Evolutionary conservation across 2,113 vertebrate genomes (phyloP).

Genomic region (Ictalurus punctatus): DNA sequence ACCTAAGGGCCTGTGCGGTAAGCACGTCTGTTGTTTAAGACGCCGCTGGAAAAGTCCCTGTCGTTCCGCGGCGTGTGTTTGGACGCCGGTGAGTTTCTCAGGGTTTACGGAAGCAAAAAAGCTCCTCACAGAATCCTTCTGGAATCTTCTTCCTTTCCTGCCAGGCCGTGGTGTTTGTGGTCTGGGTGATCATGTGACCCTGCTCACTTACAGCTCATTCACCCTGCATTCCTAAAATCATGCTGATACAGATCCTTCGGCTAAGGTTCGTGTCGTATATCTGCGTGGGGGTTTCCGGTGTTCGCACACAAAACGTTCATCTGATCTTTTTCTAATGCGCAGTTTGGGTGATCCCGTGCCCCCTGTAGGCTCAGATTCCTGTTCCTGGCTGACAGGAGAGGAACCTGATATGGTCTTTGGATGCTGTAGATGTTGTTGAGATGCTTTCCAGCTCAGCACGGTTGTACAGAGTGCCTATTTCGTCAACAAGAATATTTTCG

Average conservation of each 20-base stretch:
- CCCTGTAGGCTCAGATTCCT: not conserved
- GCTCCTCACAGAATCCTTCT: not conserved
- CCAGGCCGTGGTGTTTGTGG: not conserved
- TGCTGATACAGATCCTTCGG: not conserved
- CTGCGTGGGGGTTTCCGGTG: not conserved
- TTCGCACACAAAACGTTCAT: not conserved
- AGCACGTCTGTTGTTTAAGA: conserved; percentile 24
- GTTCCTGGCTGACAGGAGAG: not conserved
- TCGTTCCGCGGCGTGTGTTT: not conserved
- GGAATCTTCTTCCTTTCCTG: not conserved
- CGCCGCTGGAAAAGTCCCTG: not conserved
- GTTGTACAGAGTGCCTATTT: not conserved
- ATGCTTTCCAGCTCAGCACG: not conserved
- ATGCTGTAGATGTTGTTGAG: not conserved
- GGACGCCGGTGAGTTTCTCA: not conserved
- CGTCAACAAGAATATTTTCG: not conserved
- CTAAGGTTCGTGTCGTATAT: not conserved
- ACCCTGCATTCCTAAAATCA: not conserved
- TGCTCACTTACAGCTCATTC: not conserved
- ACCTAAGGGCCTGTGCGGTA: conserved; percentile 35
- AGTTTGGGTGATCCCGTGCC: not conserved
- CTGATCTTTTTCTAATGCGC: not conserved
- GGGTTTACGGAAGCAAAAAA: not conserved
- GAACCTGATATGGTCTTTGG: not conserved
- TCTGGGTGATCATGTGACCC: not conserved